These are phyloP conservation scores for Arrhamphus sclerolepis DNA, from an alignment of 2,797 vertebrate genomes.

Conservation along the genomic window DNA sequence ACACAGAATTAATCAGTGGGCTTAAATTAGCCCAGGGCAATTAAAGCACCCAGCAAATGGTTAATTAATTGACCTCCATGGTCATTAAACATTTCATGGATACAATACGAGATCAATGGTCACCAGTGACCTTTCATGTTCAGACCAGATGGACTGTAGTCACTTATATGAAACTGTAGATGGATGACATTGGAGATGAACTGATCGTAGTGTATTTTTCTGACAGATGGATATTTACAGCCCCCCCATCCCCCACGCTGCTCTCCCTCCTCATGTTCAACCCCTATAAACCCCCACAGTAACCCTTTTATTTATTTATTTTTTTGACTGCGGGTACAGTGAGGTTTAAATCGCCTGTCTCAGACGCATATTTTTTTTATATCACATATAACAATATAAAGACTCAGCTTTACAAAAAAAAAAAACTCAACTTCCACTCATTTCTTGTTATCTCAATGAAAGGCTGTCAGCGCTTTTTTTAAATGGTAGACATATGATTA, in stretches of 20 bases:
- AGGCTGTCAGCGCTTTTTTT: no score
- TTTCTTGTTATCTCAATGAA: no score
- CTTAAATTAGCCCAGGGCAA: conserved; percentile 76
- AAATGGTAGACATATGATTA: no score
- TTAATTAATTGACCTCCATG: conserved; percentile 78
- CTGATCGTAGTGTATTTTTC: conserved; percentile 53
- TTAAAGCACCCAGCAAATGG: conserved; percentile 70
- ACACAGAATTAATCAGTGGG: conserved; percentile 64
- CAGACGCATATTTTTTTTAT: neutral
- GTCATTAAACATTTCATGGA: conserved; percentile 75
- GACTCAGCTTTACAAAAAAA: no score
- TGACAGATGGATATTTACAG: conserved; percentile 72
- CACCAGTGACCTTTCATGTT: conserved; percentile 64
- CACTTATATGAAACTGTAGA: conserved; percentile 69
- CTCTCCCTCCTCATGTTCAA: conserved; percentile 12
- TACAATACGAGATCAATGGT: conserved; percentile 77
- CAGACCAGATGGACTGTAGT: conserved; percentile 71
- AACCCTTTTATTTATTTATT: conserved; percentile 48
- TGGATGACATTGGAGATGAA: conserved; percentile 58
- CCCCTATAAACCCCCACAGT: conserved; percentile 12
- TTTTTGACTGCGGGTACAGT: conserved; percentile 44
- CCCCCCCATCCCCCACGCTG: conserved; percentile 12
- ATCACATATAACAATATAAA: neutral
- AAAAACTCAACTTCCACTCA: no score
- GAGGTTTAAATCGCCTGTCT: conserved; percentile 1